phyloP scores from a whole-genome alignment of 2,888 invertebrate genomes.

The Xestia ashworthii region DNA sequence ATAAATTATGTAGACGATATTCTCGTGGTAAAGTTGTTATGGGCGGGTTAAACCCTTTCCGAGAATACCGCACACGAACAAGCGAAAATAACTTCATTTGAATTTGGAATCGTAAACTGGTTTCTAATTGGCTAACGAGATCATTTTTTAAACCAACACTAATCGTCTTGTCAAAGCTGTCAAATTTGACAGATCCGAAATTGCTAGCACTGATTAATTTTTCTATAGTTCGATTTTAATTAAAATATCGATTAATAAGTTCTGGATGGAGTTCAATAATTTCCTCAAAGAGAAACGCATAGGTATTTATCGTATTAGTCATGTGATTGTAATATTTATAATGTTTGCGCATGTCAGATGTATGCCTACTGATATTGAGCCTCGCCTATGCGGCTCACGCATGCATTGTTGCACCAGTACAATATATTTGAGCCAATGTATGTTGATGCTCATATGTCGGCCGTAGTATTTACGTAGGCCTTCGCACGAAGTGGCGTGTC shows the following conservation, averaged over 20 bases:
- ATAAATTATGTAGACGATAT: constrained; percentile 56
- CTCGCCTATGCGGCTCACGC: constrained; percentile 67
- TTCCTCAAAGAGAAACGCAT: constrained; percentile 52
- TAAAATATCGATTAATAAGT: neutral
- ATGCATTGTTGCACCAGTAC: constrained; percentile 58
- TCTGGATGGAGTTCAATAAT: constrained; percentile 27
- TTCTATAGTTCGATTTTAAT: neutral
- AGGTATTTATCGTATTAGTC: constrained; percentile 63
- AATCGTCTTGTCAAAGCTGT: neutral
- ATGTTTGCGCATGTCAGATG: constrained; percentile 54
- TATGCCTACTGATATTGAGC: constrained; percentile 47
- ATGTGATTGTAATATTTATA: constrained; percentile 61
- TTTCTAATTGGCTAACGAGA: constrained; percentile 22
- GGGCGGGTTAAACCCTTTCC: constrained; percentile 45
- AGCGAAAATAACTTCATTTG: constrained; percentile 44
- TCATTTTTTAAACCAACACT: neutral
- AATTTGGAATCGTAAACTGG: constrained; percentile 42
- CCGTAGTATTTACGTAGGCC: constrained; percentile 37
- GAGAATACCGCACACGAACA: constrained; percentile 49
- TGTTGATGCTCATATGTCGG: constrained; percentile 35
- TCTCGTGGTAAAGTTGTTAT: constrained; percentile 44
- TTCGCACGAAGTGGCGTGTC: constrained; percentile 30
- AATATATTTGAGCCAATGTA: constrained; percentile 54
- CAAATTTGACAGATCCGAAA: constrained; percentile 4
- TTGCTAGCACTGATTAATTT: neutral